phyloP scores from a whole-genome alignment of 2,113 vertebrate species.

The Burhinus bistriatus region DNA sequence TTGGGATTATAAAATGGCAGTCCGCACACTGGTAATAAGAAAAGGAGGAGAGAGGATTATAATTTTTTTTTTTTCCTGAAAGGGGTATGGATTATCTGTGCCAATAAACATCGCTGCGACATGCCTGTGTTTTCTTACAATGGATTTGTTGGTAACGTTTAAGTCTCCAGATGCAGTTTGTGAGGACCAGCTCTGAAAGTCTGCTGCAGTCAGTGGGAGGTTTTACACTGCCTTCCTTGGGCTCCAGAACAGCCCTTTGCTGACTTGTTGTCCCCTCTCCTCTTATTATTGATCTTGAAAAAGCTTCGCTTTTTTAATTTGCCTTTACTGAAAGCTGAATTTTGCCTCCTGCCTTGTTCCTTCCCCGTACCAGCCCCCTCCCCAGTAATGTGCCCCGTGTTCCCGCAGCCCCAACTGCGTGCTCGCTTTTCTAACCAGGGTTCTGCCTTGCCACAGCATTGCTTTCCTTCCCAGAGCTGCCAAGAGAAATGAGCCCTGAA shows the following conservation, averaged over 20 bases:
- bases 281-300: not conserved
- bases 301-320: not conserved
- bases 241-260: not conserved
- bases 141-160: not conserved
- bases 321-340: not conserved
- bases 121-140: not conserved
- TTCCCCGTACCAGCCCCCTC: not conserved
- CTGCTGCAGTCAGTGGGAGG: not conserved
- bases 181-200: not conserved
- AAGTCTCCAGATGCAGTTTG: not conserved
- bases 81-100: not conserved
- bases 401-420: rapidly evolving
- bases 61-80: not conserved
- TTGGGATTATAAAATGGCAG: not conserved
- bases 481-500: not conserved
- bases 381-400: rapidly evolving
- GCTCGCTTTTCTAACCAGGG: not conserved
- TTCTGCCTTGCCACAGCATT: not conserved
- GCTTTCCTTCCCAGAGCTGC: not conserved
- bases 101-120: not conserved
- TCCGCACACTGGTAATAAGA: not conserved
- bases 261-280: not conserved
- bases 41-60: not conserved
- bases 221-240: not conserved
- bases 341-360: not conserved